These are phyloP conservation scores for Protonibea diacanthus DNA, from an alignment of 2,797 vertebrate genomes.

Conservation along the genomic window DNA sequence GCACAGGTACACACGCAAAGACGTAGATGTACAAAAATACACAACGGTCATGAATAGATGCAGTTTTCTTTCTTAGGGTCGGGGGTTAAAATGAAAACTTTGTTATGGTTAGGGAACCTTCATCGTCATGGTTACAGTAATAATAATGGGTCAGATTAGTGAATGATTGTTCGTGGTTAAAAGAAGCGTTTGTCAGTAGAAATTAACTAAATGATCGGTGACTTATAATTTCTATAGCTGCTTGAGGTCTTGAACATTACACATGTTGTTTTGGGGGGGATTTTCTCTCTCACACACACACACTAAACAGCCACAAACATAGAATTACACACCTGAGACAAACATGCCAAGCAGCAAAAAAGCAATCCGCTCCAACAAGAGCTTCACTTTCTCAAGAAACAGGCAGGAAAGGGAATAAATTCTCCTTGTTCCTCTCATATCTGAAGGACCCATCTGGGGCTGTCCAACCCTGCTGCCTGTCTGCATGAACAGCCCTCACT, in stretches of 20 bases:
- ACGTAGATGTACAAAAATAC: too few species aligned
- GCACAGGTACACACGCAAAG: too few species aligned
- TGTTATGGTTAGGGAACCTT: background rate
- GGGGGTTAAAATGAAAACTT: too few species aligned
- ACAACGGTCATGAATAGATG: too few species aligned
- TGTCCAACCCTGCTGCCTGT: slow-evolving; percentile 56
- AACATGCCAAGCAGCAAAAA: background rate
- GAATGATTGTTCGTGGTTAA: background rate
- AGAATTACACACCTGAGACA: slow-evolving; percentile 5
- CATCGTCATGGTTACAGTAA: background rate
- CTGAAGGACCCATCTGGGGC: slow-evolving; percentile 67
- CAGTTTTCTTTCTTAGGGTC: background rate
- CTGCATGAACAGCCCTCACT: slow-evolving; percentile 65
- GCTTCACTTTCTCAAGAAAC: slow-evolving; percentile 24
- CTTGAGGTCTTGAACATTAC: background rate
- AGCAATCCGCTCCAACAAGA: background rate
- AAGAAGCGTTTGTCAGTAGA: background rate
- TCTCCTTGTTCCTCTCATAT: slow-evolving; percentile 17
- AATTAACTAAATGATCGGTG: too few species aligned
- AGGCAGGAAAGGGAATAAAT: slow-evolving; percentile 27
- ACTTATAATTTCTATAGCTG: background rate
- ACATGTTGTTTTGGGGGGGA: background rate
- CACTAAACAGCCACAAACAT: background rate
- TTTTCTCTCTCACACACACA: background rate
- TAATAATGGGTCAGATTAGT: background rate